Base-by-base conservation (phyloP, 2,888 invertebrate species). In the Sinopyrophorus schimmeli region DNA sequence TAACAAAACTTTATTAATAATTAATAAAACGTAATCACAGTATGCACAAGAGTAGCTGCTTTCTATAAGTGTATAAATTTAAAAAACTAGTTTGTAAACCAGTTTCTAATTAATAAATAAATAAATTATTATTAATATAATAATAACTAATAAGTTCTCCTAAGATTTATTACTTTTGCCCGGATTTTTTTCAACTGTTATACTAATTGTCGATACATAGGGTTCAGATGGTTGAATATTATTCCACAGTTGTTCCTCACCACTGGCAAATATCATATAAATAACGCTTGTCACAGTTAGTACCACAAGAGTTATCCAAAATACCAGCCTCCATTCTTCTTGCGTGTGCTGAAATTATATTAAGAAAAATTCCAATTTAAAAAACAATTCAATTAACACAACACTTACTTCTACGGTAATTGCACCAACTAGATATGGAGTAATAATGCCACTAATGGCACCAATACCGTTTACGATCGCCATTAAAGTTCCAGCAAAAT, bases 181-280 rank as follows among this genome's bases (percentile, higher is more conserved):
- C n/a, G n/a, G n/a, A n/a, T n/a, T n/a, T n/a, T n/a, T n/a, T n/a
- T n/a, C n/a, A n/a, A n/a, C n/a, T n/a, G n/a, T n/a, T n/a, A n/a
- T n/a, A n/a, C n/a, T n/a, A n/a, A n/a, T n/a, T n/a, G n/a, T n/a
- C n/a, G n/a, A n/a, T n/a, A n/a, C n/a, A n/a, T 3, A 17, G n/a
- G 14, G 12, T 15, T 23, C 38, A 1, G 15, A 5, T n/a, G 18
- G 24, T 3, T 38, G n/a, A 7, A 81, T 77, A 55, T 84, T 80
- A 61, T 91, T 88, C 88, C 89, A 92, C 65, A 81, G 80, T 53
- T 87, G 83, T 21, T 86, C 80, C 21, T 90, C 85, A 0, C 87
- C 90, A 53, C 85, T 83, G 0, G 86, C 89, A 66, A 82, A 87
- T 2, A 86, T 37, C 2, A 84, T 60, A 69, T 86, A 92, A 4